phyloP scores from a whole-genome alignment of 2,797 vertebrate species.

The Gymnothorax reevesii region DNA sequence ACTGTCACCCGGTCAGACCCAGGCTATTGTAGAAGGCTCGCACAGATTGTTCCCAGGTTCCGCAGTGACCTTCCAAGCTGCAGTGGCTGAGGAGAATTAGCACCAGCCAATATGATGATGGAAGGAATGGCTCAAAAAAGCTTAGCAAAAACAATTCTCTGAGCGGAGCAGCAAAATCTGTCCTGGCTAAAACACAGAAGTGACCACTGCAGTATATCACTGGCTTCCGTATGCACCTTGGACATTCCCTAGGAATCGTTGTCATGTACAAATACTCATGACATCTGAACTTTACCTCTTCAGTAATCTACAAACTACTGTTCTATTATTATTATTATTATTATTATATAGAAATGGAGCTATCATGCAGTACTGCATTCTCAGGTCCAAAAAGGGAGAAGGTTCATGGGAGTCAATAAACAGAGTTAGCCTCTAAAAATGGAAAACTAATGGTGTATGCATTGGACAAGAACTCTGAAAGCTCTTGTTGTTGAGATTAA shows the following conservation, averaged over 20 bases:
- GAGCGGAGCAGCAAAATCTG: background rate
- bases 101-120: constrained; percentile 36
- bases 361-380: background rate
- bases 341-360: too few relatives aligned
- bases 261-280: background rate
- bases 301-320: background rate
- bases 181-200: background rate
- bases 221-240: background rate
- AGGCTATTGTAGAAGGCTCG: constrained; percentile 3
- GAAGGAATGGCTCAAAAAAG: constrained; percentile 38
- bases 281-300: background rate
- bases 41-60: constrained; percentile 39
- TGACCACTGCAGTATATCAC: constrained; percentile 17
- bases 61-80: constrained; percentile 25
- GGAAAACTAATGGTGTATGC: background rate
- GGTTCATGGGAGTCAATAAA: background rate
- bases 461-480: background rate
- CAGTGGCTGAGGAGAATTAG: constrained; percentile 37
- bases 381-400: background rate
- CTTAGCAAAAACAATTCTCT: constrained; percentile 26
- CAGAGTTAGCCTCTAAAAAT: background rate
- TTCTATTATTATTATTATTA: background rate
- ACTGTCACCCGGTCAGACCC: constrained; percentile 24
- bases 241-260: background rate
- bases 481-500: constrained; percentile 29